These are phyloP conservation scores for Eptesicus fuscus DNA, from an alignment of 2,113 vertebrate genomes.

Conservation along the genomic window DNA sequence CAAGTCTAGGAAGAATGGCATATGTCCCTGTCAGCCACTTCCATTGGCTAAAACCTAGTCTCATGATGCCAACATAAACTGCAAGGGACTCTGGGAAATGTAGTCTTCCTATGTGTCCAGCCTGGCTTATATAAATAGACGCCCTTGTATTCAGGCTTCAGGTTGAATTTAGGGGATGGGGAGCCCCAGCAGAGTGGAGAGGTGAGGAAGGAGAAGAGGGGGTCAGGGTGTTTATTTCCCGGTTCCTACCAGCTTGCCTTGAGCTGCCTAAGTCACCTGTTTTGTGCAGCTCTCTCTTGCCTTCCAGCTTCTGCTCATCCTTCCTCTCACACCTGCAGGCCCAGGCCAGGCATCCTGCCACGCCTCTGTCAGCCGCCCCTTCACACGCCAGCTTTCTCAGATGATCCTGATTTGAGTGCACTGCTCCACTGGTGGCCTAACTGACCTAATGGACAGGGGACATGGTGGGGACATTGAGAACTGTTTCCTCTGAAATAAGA, in stretches of 20 bases:
- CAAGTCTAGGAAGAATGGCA: neutral
- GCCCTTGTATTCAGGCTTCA: neutral
- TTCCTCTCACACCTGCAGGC: neutral
- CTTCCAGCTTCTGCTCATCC: neutral
- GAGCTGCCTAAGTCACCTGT: neutral
- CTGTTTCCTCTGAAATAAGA: neutral
- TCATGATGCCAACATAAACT: neutral
- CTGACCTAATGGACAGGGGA: neutral
- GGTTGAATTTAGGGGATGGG: neutral
- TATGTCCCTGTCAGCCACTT: rapidly evolving
- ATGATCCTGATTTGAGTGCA: neutral
- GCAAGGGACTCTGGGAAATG: neutral
- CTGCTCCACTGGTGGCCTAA: too few species aligned
- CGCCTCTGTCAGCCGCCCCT: neutral
- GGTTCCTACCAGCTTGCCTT: neutral
- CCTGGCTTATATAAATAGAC: too few species aligned
- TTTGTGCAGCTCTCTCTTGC: neutral
- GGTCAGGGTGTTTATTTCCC: neutral
- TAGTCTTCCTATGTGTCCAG: neutral
- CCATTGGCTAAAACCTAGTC: neutral
- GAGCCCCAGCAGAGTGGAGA: neutral
- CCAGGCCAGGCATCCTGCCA: too few species aligned
- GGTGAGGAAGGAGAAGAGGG: too few species aligned
- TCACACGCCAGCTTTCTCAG: neutral
- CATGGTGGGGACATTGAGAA: neutral